Evolutionary conservation across 2,797 vertebrate genomes (phyloP).

Genomic region (Scyliorhinus canicula): DNA sequence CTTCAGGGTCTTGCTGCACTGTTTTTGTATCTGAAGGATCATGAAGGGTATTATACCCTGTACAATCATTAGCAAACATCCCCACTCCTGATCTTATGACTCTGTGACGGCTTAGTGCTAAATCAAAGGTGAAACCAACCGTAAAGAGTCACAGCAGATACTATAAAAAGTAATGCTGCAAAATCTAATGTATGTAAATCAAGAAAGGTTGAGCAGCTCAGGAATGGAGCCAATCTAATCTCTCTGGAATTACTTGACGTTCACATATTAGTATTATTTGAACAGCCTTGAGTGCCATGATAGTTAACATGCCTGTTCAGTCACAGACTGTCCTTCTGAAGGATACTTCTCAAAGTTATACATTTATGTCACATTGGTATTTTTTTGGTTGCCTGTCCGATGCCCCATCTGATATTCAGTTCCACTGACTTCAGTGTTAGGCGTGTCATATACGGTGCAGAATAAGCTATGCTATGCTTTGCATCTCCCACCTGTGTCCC

Average conservation of each 20-base stretch:
- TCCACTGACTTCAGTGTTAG: too few species aligned
- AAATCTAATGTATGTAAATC: not conserved
- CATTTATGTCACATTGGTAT: not conserved
- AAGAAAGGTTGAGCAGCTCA: not conserved
- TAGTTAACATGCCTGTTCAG: not conserved
- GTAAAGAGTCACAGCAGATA: not conserved
- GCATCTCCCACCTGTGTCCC: not conserved
- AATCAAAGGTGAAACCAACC: not conserved
- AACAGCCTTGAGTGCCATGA: not conserved
- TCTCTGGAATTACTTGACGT: not conserved
- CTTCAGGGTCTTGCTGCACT: too few species aligned
- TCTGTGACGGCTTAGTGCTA: not conserved
- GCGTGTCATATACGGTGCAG: not conserved
- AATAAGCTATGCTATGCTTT: not conserved
- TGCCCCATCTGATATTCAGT: not conserved
- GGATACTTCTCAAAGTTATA: not conserved
- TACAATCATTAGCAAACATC: too few species aligned
- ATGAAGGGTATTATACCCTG: too few species aligned
- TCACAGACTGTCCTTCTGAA: not conserved
- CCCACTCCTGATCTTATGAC: too few species aligned
- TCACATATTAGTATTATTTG: not conserved
- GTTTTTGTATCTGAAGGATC: too few species aligned
- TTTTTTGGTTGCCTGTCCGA: not conserved
- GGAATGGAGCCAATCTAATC: not conserved
- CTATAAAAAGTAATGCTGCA: not conserved